Base-by-base conservation (phyloP, 1,140 invertebrate species). In the Muscidifurax raptorellus region DNA sequence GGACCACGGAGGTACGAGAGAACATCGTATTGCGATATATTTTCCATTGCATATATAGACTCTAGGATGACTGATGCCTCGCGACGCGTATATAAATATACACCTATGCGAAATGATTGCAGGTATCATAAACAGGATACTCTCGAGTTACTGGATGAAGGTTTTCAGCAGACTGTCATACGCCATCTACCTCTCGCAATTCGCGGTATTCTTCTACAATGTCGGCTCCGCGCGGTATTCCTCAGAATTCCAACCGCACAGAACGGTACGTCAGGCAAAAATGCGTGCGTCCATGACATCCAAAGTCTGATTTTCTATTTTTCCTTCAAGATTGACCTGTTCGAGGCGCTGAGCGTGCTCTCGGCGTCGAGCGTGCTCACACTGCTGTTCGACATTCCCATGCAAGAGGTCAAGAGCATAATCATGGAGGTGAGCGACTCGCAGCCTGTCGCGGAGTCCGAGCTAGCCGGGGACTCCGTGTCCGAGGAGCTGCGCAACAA, bases 111-210 rank as follows among this genome's bases (percentile, higher is more conserved):
- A 6, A n/a, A n/a, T 59, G 18, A 47, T 90, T 93, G 69, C 87
- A 96, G 96, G 95, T 85, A 90, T 94, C 40, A 89, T 97, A 28
- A 95, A 96, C 79, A 92, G 88, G 79, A 89, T 97, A n/a, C 91
- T 97, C 2, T 95, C 95, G n/a, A 95, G 94, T 89, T 93, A 94
- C 64, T 94, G 94, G 74, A 92, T 96, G 82, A 91, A 95, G 13
- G 90, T 96, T 13, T 93, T 97, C 67, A 96, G 95, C 85, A 94
- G 95, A 84, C 92, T 97, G 64, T 96, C 96, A 0, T 97, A 97
- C 86, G 94, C 95, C 2, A 92, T 96, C n/a, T 97, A 97, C 87
- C 92, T 97, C 1, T 94, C 95, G 59, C 96, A 97, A 90, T 96
- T 96, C 85, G 92, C 95, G 30, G 93, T 95, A 80, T 95, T 95